Percentiles rank a stretch among this genome's conserved stretches.
Evolutionary conservation across 2,113 vertebrate species (phyloP).

Genomic region (Lethenteron camtschaticum): DNA sequence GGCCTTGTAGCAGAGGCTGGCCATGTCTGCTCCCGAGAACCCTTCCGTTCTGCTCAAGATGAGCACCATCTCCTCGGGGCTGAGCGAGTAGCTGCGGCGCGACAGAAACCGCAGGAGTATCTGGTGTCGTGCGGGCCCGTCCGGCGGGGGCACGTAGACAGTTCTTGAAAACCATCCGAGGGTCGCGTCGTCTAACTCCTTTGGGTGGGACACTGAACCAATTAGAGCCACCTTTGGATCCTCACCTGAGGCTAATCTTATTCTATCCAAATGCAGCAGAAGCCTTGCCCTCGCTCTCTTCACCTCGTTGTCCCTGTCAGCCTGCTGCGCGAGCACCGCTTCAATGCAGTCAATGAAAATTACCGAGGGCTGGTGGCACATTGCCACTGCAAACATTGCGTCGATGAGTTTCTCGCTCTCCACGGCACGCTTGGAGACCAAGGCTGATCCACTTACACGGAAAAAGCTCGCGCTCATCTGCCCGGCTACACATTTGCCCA

Average conservation of each 20-base stretch:
- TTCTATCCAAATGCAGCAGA: constrained; percentile 3
- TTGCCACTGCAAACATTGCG: constrained; percentile 3
- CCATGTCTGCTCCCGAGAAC: background rate
- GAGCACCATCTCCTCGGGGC: constrained; percentile 3
- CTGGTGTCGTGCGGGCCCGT: constrained; percentile 1
- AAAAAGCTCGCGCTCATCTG: background rate
- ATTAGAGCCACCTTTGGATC: background rate
- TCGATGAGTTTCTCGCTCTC: constrained; percentile 1
- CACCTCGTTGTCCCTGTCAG: background rate
- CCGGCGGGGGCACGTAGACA: constrained; percentile 1
- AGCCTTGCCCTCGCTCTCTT: background rate
- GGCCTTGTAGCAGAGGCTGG: constrained; percentile 5
- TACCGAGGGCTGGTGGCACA: background rate
- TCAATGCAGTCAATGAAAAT: constrained; percentile 5
- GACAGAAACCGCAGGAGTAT: constrained; percentile 1
- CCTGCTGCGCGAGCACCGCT: background rate
- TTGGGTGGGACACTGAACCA: background rate
- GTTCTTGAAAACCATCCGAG: background rate
- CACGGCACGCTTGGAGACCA: constrained; percentile 1
- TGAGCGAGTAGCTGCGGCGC: background rate
- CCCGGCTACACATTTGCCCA: constrained; percentile 2
- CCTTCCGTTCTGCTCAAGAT: constrained; percentile 2
- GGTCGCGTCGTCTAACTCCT: background rate
- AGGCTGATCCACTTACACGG: background rate
- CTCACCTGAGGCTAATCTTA: background rate